Conservation (phyloP, 1,140 invertebrate species). For the Ceratosolen fusciceps region DNA sequence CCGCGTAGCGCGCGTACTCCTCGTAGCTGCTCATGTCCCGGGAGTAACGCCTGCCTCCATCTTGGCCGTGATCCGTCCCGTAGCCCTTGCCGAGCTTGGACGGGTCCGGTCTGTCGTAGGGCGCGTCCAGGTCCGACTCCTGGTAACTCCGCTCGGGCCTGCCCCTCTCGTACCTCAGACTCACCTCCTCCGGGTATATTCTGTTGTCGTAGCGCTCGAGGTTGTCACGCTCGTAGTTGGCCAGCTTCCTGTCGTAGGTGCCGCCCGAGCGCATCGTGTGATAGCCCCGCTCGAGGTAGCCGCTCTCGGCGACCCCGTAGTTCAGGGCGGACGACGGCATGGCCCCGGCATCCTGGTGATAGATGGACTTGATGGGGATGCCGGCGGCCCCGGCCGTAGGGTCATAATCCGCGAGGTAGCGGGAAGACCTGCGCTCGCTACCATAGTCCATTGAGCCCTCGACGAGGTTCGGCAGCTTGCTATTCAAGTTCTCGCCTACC, state of each 20-base stretch:
- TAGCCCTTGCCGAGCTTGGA: conserved; percentile 59
- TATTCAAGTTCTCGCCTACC: conserved; percentile 68
- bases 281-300: conserved; percentile 55
- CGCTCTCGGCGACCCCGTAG: conserved; percentile 54
- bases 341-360: conserved; percentile 14
- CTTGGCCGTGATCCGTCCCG: conserved; percentile 54
- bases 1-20: conserved; percentile 63
- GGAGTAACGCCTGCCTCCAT: conserved; percentile 62
- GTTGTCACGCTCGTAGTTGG: conserved; percentile 59
- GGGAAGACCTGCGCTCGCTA: conserved; percentile 72
- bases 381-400: neutral
- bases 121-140: conserved; percentile 67
- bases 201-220: conserved; percentile 65
- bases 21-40: conserved; percentile 66
- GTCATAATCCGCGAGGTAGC: conserved; percentile 68
- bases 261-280: conserved; percentile 47
- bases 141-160: conserved; percentile 61
- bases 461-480: conserved; percentile 70
- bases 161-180: conserved; percentile 59
- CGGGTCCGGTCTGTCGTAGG: conserved; percentile 63
- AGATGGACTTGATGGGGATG: conserved; percentile 33
- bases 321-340: conserved; percentile 11
- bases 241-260: conserved; percentile 60
- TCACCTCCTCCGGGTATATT: conserved; percentile 63
- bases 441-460: conserved; percentile 77